Conservation (phyloP, 2,113 vertebrate genomes). For the Thamnaconus septentrionalis region DNA sequence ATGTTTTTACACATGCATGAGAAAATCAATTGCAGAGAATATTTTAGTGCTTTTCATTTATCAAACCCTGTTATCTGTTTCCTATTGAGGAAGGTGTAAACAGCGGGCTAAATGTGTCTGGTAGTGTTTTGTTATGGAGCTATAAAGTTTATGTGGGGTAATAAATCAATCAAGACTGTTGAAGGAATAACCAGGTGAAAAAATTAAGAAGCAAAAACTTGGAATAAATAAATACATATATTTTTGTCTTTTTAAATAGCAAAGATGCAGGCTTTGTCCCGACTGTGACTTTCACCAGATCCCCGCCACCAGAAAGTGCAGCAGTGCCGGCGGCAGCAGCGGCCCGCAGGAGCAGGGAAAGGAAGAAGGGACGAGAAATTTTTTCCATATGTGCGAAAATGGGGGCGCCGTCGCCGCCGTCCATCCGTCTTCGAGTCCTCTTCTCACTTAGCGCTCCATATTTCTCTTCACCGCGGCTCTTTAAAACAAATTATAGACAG, state of each 20-base stretch:
- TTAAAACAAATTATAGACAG: slow-evolving; percentile 78
- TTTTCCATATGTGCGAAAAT: slow-evolving; percentile 75
- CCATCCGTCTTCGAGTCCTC: slow-evolving; percentile 64
- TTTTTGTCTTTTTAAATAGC: background rate
- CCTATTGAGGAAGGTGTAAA: too few species aligned
- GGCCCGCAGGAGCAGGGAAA: slow-evolving; percentile 44
- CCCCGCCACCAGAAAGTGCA: too few species aligned
- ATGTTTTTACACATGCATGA: background rate
- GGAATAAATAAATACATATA: too few species aligned
- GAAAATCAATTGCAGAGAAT: too few species aligned
- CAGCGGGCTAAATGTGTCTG: too few species aligned
- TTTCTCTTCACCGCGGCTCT: slow-evolving; percentile 53
- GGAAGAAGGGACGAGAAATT: slow-evolving; percentile 47
- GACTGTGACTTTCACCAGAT: slow-evolving; percentile 9
- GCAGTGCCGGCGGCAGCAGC: slow-evolving; percentile 27
- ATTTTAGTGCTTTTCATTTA: too few species aligned
- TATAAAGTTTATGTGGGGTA: too few species aligned
- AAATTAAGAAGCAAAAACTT: too few species aligned
- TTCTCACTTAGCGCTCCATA: slow-evolving; percentile 66
- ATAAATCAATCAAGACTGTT: too few species aligned
- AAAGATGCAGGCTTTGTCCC: background rate
- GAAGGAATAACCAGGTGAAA: too few species aligned
- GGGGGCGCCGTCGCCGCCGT: slow-evolving; percentile 37
- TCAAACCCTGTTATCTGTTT: too few species aligned
- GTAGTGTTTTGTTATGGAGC: too few species aligned